Percentiles rank a stretch among this genome's conserved stretches.
phyloP scores from a whole-genome alignment of 2,888 invertebrate genomes.

The Bimastos eiseni region DNA sequence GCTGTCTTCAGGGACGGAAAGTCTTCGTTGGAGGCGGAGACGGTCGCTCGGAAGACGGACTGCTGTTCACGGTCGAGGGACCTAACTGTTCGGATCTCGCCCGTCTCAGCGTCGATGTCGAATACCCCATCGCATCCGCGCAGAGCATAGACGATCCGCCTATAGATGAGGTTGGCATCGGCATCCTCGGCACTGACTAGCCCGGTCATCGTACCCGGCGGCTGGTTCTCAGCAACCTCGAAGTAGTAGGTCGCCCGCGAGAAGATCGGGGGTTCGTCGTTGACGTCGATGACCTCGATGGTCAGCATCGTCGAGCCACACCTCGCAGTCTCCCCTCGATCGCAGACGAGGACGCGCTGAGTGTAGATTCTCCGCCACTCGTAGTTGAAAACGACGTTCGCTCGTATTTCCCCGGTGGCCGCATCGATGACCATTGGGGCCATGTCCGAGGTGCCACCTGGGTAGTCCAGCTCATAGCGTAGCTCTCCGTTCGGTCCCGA shows the following conservation, averaged over 20 bases:
- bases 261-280: constrained; percentile 43
- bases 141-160: constrained; percentile 36
- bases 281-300: constrained; percentile 50
- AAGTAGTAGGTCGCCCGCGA: constrained; percentile 37
- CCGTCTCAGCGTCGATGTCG: constrained; percentile 36
- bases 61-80: constrained; percentile 41
- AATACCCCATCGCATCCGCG: constrained; percentile 31
- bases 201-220: constrained; percentile 36
- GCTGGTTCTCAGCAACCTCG: constrained; percentile 40
- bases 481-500: constrained; percentile 53
- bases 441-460: background rate
- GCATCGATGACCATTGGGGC: constrained; percentile 27
- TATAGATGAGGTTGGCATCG: constrained; percentile 36
- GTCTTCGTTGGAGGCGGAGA: constrained; percentile 30
- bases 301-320: constrained; percentile 49
- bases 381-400: constrained; percentile 39
- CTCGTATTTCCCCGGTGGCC: constrained; percentile 36
- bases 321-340: constrained; percentile 49
- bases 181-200: constrained; percentile 39
- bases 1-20: constrained; percentile 32
- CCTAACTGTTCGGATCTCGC: constrained; percentile 37
- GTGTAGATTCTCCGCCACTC: constrained; percentile 37
- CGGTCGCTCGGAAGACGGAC: constrained; percentile 35
- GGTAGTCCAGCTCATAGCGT: constrained; percentile 46
- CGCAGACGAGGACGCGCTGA: constrained; percentile 52